Percentiles rank a stretch among this genome's conserved stretches.
These are phyloP conservation scores for Drosophila asahinai DNA, from an alignment of 1,140 invertebrate genomes.

Conservation along the genomic window DNA sequence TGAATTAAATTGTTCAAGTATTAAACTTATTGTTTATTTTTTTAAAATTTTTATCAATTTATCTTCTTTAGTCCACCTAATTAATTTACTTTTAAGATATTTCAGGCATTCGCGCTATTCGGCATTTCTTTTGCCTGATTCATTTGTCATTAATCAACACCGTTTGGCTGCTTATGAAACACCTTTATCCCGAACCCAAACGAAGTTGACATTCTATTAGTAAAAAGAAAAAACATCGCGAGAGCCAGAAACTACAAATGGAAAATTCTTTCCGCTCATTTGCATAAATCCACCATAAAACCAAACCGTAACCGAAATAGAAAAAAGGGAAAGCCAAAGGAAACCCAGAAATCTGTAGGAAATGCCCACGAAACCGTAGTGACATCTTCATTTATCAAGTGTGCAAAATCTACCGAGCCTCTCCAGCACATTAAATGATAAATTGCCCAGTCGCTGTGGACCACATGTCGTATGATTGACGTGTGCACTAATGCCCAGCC, in stretches of 20 bases:
- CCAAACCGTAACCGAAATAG: conserved; percentile 50
- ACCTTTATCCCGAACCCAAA: conserved; percentile 46
- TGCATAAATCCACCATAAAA: conserved; percentile 80
- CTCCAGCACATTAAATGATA: conserved; percentile 62
- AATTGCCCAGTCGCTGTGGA: conserved; percentile 59
- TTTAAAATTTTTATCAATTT: neutral
- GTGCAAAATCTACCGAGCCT: conserved; percentile 33
- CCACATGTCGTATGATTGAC: conserved; percentile 82
- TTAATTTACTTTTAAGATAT: conserved; percentile 30
- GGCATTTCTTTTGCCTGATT: conserved; percentile 29
- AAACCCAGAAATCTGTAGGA: conserved; percentile 23
- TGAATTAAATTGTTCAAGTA: neutral
- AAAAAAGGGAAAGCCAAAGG: conserved; percentile 46
- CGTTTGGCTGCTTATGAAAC: conserved; percentile 20
- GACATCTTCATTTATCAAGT: conserved; percentile 75
- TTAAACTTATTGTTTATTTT: neutral
- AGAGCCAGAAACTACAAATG: conserved; percentile 38
- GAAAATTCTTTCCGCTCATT: conserved; percentile 51
- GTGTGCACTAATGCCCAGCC: conserved; percentile 66
- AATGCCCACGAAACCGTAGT: conserved; percentile 9
- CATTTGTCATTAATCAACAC: conserved; percentile 65
- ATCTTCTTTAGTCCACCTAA: conserved; percentile 7
- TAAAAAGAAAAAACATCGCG: conserved; percentile 11
- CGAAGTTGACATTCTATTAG: conserved; percentile 54
- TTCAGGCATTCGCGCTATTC: conserved; percentile 51